Evolutionary conservation across 2,888 invertebrate genomes (phyloP).

Genomic region (Catotricha subobsoleta): DNA sequence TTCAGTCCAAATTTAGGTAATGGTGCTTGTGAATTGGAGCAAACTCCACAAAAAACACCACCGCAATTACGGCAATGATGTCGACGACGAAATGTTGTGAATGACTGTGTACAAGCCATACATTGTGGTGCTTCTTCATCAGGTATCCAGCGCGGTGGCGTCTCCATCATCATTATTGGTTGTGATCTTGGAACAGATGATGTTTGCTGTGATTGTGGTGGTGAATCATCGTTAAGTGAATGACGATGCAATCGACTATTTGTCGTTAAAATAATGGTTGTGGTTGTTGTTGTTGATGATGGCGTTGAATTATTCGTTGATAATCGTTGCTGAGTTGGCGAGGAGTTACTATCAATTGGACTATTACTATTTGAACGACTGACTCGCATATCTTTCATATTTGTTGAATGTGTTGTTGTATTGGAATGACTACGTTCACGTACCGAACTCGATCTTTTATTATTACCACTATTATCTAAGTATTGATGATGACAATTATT

Average conservation of each 20-base stretch:
- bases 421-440: constrained; percentile 15
- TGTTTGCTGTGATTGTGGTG: constrained; percentile 12
- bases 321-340: constrained; percentile 16
- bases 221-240: background rate
- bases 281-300: constrained; percentile 1
- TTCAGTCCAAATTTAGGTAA: constrained; percentile 81
- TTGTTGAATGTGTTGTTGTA: background rate
- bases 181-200: constrained; percentile 9
- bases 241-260: constrained; percentile 4
- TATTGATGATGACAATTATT: background rate
- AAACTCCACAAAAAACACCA: constrained; percentile 79
- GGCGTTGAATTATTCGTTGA: constrained; percentile 26
- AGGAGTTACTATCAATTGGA: constrained; percentile 7
- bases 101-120: constrained; percentile 80
- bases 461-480: constrained; percentile 1
- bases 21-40: constrained; percentile 83
- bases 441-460: constrained; percentile 10
- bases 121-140: constrained; percentile 82
- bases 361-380: constrained; percentile 2
- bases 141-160: constrained; percentile 85
- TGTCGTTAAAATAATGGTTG: constrained; percentile 1
- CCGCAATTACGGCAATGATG: constrained; percentile 98
- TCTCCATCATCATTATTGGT: constrained; percentile 13
- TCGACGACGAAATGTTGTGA: constrained; percentile 85
- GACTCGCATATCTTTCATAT: background rate